These are phyloP conservation scores for Drosophila lowei DNA, from an alignment of 1,140 invertebrate genomes.

Conservation along the genomic window DNA sequence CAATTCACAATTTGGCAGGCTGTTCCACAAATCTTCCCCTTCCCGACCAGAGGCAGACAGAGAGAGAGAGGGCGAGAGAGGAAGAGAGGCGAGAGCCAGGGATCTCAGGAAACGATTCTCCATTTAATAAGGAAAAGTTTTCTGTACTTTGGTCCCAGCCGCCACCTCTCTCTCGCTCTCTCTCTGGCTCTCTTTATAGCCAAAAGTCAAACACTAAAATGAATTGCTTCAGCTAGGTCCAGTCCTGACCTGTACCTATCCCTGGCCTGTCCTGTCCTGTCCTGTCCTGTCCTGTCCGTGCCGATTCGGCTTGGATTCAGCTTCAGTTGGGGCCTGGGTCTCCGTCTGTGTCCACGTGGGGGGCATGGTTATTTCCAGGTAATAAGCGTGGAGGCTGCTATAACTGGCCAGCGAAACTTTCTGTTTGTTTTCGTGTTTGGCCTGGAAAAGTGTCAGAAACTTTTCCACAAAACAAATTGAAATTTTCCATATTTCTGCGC, in stretches of 20 bases:
- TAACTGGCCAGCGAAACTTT: conserved; percentile 46
- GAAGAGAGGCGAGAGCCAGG: no score
- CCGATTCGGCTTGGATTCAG: neutral
- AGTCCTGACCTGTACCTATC: neutral
- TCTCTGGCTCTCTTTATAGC: neutral
- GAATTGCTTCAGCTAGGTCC: conserved; percentile 6
- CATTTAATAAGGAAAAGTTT: conserved; percentile 48
- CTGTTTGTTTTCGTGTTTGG: conserved; percentile 51
- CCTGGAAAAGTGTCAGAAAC: conserved; percentile 62
- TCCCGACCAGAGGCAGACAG: no score
- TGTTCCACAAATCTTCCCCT: conserved; percentile 18
- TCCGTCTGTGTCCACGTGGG: no score
- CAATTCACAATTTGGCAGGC: conserved; percentile 42
- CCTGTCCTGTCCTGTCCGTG: conserved; percentile 1
- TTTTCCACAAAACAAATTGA: conserved; percentile 64
- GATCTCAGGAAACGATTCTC: neutral
- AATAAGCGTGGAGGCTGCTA: conserved; percentile 25
- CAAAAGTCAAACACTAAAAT: conserved; percentile 39
- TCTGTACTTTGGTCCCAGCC: conserved; percentile 20
- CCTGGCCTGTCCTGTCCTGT: neutral
- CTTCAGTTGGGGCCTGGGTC: neutral
- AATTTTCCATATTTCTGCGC: conserved; percentile 59
- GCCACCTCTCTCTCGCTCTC: no score
- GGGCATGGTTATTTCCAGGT: neutral
- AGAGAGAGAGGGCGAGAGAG: no score